Evolutionary conservation across 2,113 vertebrate species (phyloP).

Genomic region (Syngnathus typhle): DNA sequence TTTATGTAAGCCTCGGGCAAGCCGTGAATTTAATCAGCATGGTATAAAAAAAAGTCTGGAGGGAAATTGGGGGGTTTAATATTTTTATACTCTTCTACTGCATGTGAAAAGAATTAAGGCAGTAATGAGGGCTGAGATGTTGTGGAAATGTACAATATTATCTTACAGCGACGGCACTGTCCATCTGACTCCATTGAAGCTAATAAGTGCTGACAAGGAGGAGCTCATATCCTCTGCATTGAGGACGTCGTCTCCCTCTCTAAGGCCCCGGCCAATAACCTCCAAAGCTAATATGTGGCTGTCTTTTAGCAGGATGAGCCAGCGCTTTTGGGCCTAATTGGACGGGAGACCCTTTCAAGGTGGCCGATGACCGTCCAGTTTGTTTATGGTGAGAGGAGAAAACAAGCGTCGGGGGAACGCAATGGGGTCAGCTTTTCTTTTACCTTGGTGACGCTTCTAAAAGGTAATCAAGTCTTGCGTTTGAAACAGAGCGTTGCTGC

Average conservation of each 20-base stretch:
- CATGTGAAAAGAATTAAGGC: slow-evolving; percentile 12
- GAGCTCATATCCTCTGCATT: slow-evolving; percentile 34
- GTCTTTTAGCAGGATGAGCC: slow-evolving; percentile 40
- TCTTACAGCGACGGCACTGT: slow-evolving; percentile 18
- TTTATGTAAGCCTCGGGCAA: slow-evolving; percentile 55
- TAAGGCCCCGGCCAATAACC: slow-evolving; percentile 41
- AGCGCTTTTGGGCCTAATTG: slow-evolving; percentile 51
- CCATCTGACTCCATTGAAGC: slow-evolving; percentile 39
- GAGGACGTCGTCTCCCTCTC: slow-evolving; percentile 26
- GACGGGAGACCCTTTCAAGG: slow-evolving; percentile 44
- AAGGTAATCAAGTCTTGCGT: not conserved
- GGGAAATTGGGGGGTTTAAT: slow-evolving; percentile 34
- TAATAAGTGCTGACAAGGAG: slow-evolving; percentile 40
- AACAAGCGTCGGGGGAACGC: slow-evolving; percentile 25
- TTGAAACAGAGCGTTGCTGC: not conserved
- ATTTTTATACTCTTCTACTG: slow-evolving; percentile 6
- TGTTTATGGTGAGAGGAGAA: slow-evolving; percentile 32
- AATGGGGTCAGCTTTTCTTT: slow-evolving; percentile 19
- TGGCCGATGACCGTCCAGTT: slow-evolving; percentile 42
- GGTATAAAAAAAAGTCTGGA: slow-evolving; percentile 42
- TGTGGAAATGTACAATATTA: slow-evolving; percentile 18
- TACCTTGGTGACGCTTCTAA: slow-evolving; percentile 1
- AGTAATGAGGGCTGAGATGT: not conserved
- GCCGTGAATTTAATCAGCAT: slow-evolving; percentile 52
- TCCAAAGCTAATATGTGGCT: slow-evolving; percentile 48